These are phyloP conservation scores for Polypterus bichir DNA, from an alignment of 2,113 vertebrate species.

Conservation along the genomic window DNA sequence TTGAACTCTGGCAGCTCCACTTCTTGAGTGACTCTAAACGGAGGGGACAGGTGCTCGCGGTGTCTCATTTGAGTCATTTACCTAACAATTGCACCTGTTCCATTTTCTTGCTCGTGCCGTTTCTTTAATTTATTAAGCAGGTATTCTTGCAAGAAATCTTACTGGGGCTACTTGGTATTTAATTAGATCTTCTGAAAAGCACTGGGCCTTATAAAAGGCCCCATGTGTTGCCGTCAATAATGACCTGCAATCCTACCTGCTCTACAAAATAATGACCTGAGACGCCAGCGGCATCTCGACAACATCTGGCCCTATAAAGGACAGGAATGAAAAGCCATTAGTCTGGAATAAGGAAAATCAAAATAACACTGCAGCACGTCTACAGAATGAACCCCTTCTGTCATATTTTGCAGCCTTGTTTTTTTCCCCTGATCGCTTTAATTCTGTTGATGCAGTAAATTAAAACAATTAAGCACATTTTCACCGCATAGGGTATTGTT, in stretches of 20 bases:
- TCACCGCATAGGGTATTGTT: constrained; percentile 8
- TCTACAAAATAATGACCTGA: no score
- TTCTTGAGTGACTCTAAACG: no score
- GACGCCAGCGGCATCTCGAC: constrained; percentile 15
- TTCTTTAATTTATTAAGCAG: constrained; percentile 2
- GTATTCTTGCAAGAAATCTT: constrained; percentile 32
- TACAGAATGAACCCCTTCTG: constrained; percentile 26
- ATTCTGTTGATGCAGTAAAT: constrained; percentile 18
- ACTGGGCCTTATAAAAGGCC: constrained; percentile 33
- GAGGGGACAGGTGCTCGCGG: no score
- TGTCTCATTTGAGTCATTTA: background rate
- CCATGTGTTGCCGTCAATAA: constrained; percentile 57
- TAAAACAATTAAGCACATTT: constrained; percentile 18
- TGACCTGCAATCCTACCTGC: constrained; percentile 31
- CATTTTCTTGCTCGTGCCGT: background rate
- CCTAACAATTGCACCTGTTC: background rate
- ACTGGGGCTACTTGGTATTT: constrained; percentile 22
- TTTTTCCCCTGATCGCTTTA: constrained; percentile 20
- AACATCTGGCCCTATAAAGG: constrained; percentile 52
- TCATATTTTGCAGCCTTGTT: constrained; percentile 13
- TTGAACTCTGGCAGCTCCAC: no score
- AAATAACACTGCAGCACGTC: background rate
- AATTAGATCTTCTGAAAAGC: constrained; percentile 33
- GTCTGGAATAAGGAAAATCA: constrained; percentile 12
- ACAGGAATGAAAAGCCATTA: constrained; percentile 25